phyloP scores from a whole-genome alignment of 1,140 invertebrate species.

The Heliconius himera region DNA sequence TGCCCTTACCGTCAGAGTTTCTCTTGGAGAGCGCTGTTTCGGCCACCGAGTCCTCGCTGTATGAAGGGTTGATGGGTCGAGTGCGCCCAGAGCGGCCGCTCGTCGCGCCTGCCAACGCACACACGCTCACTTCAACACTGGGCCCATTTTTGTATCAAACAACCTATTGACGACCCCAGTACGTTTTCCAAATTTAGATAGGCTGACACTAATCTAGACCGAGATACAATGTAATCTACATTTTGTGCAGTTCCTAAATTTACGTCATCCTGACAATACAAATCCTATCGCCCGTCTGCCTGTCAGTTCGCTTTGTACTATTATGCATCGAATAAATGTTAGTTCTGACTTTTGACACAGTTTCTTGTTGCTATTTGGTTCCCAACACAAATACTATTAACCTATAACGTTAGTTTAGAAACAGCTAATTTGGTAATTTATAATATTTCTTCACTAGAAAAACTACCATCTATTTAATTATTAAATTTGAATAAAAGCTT shows the following conservation, averaged over 20 bases:
- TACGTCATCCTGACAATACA: conserved; percentile 29
- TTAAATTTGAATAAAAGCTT: no score
- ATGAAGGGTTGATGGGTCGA: conserved; percentile 84
- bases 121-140: conserved; percentile 71
- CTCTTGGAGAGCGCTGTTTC: conserved; percentile 89
- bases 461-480: no score
- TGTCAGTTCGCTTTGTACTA: conserved; percentile 47
- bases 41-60: conserved; percentile 89
- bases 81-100: conserved; percentile 66
- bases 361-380: neutral
- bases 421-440: no score
- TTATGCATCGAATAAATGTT: conserved; percentile 34
- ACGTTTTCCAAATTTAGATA: conserved; percentile 15
- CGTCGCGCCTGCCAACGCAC: conserved; percentile 74
- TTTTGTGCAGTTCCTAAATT: conserved; percentile 11
- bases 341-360: neutral
- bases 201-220: conserved; percentile 17
- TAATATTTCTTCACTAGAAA: no score
- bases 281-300: conserved; percentile 55
- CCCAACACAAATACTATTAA: neutral
- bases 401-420: neutral
- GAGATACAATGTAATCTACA: conserved; percentile 22
- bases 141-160: conserved; percentile 32
- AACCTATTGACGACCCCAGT: conserved; percentile 25
- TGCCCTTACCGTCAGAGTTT: conserved; percentile 90